Conservation (phyloP, 1,140 invertebrate genomes). For the Leptopilina boulardi region DNA sequence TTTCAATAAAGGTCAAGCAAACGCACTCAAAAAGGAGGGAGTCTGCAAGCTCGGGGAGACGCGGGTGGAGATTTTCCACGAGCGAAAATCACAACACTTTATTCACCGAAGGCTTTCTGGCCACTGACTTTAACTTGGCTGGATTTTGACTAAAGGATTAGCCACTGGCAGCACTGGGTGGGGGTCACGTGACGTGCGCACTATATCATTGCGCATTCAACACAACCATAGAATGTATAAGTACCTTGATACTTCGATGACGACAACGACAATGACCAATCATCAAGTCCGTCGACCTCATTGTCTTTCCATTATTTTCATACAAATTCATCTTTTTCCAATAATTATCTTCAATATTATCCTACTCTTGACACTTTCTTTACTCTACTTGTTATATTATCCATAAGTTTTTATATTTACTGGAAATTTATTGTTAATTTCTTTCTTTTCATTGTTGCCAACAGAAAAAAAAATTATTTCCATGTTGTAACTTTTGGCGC, state of each 20-base stretch:
- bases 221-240: not conserved
- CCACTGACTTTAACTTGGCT: constrained; percentile 55
- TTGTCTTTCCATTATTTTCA: too few species aligned
- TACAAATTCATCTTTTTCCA: too few species aligned
- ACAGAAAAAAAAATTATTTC: too few species aligned
- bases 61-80: constrained; percentile 35
- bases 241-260: not conserved
- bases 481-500: too few species aligned
- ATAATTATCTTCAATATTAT: too few species aligned
- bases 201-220: not conserved
- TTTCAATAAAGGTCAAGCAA: constrained; percentile 33
- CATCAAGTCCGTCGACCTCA: too few species aligned
- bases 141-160: constrained; percentile 29
- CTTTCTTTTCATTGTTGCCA: too few species aligned
- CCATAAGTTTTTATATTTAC: too few species aligned
- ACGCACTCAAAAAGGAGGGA: constrained; percentile 57
- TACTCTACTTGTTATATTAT: too few species aligned
- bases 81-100: constrained; percentile 56
- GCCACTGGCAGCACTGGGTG: constrained; percentile 33
- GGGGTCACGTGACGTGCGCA: constrained; percentile 55
- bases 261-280: not conserved
- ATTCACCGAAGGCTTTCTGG: constrained; percentile 66
- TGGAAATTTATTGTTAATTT: too few species aligned
- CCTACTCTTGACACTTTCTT: too few species aligned
- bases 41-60: constrained; percentile 41